Conservation (phyloP, 1,140 invertebrate genomes). For the Alviniconcha marisindica region DNA sequence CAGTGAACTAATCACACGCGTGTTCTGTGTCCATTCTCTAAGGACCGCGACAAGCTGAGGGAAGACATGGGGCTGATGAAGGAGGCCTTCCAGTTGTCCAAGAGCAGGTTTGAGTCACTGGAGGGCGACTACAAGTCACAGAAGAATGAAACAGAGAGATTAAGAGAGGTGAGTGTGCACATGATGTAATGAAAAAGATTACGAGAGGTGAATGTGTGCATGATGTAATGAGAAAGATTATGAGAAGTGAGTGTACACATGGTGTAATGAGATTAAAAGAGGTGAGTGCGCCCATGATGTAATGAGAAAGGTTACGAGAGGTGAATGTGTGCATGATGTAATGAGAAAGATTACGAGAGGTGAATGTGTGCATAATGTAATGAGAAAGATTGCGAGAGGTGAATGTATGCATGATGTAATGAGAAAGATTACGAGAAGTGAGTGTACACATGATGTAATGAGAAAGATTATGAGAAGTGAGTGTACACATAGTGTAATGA, state of each 20-base stretch:
- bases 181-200: neutral
- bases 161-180: conserved; percentile 58
- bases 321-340: too few species aligned
- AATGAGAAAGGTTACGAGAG: too few species aligned
- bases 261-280: too few species aligned
- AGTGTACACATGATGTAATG: too few species aligned
- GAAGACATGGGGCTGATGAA: conserved; percentile 62
- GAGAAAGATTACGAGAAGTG: neutral
- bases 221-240: too few species aligned
- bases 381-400: conserved; percentile 61
- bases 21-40: conserved; percentile 30
- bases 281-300: too few species aligned
- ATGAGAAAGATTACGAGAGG: too few species aligned
- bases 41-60: conserved; percentile 62
- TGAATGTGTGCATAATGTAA: too few species aligned
- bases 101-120: conserved; percentile 59
- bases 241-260: too few species aligned
- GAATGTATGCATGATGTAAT: conserved; percentile 1
- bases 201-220: neutral
- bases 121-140: conserved; percentile 63
- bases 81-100: conserved; percentile 61
- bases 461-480: too few species aligned
- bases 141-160: conserved; percentile 50
- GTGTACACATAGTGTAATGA: too few species aligned
- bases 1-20: too few species aligned